Evolutionary conservation across 2,888 invertebrate genomes (phyloP).

Genomic region (Eilema sororculum): DNA sequence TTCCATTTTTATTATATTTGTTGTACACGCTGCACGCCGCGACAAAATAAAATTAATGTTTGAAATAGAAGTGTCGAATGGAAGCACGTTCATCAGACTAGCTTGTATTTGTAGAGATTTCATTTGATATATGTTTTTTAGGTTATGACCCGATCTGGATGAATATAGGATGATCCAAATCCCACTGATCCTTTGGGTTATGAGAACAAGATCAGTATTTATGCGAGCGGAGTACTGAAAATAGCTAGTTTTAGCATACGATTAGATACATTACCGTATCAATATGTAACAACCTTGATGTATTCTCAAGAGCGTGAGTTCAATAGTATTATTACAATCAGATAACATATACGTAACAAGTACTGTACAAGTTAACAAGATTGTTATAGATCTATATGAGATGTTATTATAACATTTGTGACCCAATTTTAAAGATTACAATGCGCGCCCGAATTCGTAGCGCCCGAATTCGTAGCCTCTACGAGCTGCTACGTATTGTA

Average conservation of each 20-base stretch:
- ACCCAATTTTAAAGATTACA: slow-evolving; percentile 4
- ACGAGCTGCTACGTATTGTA: too few relatives aligned
- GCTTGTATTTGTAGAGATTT: slow-evolving; percentile 38
- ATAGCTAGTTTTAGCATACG: neutral
- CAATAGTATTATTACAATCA: slow-evolving; percentile 1
- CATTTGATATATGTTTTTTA: neutral
- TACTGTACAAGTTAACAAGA: neutral
- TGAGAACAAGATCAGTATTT: neutral
- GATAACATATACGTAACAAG: neutral
- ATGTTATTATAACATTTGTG: too few relatives aligned
- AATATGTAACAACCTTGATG: neutral
- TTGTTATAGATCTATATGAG: neutral
- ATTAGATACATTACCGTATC: neutral
- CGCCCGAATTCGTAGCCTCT: slow-evolving; percentile 7
- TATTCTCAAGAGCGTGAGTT: neutral
- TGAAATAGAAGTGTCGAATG: slow-evolving; percentile 62
- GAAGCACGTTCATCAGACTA: slow-evolving; percentile 67
- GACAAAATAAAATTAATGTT: slow-evolving; percentile 72
- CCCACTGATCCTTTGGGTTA: neutral
- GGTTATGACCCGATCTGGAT: neutral
- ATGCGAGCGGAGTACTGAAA: neutral
- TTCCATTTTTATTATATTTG: slow-evolving; percentile 83
- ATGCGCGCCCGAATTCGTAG: slow-evolving; percentile 2
- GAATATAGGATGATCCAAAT: too few relatives aligned
- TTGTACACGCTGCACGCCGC: slow-evolving; percentile 58